Evolutionary conservation across 2,888 invertebrate genomes (phyloP), one percentile per base, ranked within the genome.

Genomic region (Invenusta paracnida): DNA sequence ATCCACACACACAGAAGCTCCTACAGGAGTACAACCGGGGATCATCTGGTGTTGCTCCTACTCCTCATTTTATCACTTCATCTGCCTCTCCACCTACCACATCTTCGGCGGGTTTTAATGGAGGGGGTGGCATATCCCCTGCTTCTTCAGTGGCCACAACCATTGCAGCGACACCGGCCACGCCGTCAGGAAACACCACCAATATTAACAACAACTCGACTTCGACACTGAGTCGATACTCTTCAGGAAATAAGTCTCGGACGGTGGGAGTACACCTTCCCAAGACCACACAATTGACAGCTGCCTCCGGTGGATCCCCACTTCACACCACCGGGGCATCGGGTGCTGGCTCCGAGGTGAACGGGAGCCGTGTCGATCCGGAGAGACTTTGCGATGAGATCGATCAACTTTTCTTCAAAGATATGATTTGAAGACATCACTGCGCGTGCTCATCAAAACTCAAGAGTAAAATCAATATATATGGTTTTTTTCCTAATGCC

Each of bases 311-410:
- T 11, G 48, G 17, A 11, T 48, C 48, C 48, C 5, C 5, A 11
- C 17, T 48, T 48, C 5, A 17, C 17, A 23, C 73, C 25, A 23
- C 17, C 73, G 73, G 17, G 11, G 73, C 23, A 5, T 13, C 73
- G 23, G 25, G 17, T 13, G 17, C 73, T 2, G 2, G 2, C 25
- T 73, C 73, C 27, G 73, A 73, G 23, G 23, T 73, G 29, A 82
- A 82, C 31, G 82, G 82, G n/a, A 82, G 82, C 30, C 23, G 82
- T 30, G 82, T 82, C n/a, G 82, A 82, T 82, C 29, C 82, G n/a
- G 82, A 82, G 29, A 82, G 29, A 29, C 82, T 82, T 1, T 29
- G 29, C 17, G 29, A 82, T 13, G 82, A 82, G 82, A 82, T 82
- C 23, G 82, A 82, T 27, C 82, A 82, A 30, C 82, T 82, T 2